Evolutionary conservation across 2,113 vertebrate genomes (phyloP).

Genomic region (Saccopteryx bilineata): DNA sequence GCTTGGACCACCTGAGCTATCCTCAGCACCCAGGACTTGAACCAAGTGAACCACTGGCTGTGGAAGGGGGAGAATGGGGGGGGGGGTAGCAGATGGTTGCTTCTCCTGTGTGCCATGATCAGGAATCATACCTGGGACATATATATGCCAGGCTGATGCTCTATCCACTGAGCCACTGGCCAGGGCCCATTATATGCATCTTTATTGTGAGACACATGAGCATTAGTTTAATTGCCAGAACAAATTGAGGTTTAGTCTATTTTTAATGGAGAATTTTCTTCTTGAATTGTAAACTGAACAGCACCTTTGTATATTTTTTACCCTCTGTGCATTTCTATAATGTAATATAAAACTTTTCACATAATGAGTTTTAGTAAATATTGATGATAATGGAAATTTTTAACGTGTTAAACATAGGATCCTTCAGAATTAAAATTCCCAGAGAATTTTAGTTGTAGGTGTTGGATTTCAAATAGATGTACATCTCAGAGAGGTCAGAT

Average conservation of each 20-base stretch:
- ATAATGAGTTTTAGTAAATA: constrained; percentile 31
- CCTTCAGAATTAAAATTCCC: constrained; percentile 9
- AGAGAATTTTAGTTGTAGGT: constrained; percentile 22
- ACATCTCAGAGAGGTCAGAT: background rate
- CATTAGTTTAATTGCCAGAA: constrained; percentile 23
- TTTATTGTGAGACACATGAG: background rate
- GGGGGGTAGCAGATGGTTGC: no score
- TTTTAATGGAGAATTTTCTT: constrained; percentile 58
- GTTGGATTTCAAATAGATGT: background rate
- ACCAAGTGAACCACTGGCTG: no score
- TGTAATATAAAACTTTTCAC: background rate
- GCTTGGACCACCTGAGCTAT: no score
- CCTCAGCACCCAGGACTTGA: no score
- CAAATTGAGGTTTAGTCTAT: background rate
- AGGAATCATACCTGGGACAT: no score
- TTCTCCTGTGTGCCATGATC: no score
- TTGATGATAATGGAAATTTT: constrained; percentile 21
- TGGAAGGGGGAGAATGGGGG: no score
- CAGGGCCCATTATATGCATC: background rate
- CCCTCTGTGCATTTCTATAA: constrained; percentile 28
- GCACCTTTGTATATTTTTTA: constrained; percentile 1
- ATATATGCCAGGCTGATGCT: no score
- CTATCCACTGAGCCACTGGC: no score
- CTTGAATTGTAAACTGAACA: background rate
- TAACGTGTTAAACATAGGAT: background rate